phyloP scores from a whole-genome alignment of 2,888 invertebrate genomes.

The Chymomyza procnemis region DNA sequence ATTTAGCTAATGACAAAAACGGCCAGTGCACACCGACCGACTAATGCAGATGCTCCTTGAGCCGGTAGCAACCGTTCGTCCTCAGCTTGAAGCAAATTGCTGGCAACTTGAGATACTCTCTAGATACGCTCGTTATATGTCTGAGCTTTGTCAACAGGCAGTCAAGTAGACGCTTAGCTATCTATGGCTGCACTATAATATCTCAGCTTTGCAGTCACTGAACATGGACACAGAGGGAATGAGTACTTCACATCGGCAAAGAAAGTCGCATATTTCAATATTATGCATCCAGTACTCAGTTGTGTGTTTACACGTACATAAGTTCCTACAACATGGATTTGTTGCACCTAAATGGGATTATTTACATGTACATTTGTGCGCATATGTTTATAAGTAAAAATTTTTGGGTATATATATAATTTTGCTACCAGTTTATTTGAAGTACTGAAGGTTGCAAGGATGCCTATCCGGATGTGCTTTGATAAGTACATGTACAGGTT shows the following conservation, averaged over 20 bases:
- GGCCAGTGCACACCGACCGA: constrained; percentile 40
- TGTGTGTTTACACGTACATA: not conserved
- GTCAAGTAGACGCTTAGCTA: not conserved
- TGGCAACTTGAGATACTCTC: not conserved
- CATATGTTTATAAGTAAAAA: no score
- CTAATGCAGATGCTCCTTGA: constrained; percentile 31
- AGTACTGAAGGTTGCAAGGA: no score
- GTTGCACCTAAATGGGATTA: no score
- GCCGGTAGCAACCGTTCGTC: not conserved
- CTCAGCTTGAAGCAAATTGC: not conserved
- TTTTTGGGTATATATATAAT: no score
- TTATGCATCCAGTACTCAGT: constrained; percentile 17
- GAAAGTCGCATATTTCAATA: constrained; percentile 43
- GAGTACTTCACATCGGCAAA: constrained; percentile 2
- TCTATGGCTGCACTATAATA: constrained; percentile 10
- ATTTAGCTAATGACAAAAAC: constrained; percentile 66
- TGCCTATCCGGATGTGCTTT: no score
- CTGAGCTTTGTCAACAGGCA: not conserved
- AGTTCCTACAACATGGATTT: not conserved
- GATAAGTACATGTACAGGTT: no score
- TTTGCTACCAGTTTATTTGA: no score
- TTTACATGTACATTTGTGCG: no score
- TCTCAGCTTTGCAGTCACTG: constrained; percentile 35
- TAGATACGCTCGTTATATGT: not conserved
- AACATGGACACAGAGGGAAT: not conserved